Conservation (phyloP, 2,888 invertebrate genomes). For the Fabriciana adippe region DNA sequence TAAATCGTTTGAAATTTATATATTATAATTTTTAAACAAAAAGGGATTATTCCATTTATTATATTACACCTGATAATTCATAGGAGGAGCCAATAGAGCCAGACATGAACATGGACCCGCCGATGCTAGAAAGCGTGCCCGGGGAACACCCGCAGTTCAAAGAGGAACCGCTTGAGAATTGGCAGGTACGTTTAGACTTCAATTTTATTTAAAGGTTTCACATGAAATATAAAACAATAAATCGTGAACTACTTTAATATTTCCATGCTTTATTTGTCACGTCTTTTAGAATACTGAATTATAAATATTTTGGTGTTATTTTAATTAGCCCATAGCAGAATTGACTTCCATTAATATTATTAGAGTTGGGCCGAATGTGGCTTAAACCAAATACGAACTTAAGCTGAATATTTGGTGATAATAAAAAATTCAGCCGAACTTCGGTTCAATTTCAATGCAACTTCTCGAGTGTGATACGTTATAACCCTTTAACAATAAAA, state of each 20-base stretch:
- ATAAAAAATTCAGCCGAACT: too few relatives aligned
- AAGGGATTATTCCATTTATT: neutral
- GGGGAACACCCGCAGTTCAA: slow-evolving; percentile 67
- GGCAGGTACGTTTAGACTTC: slow-evolving; percentile 63
- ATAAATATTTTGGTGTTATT: too few relatives aligned
- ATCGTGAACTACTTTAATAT: neutral
- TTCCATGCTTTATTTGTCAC: too few relatives aligned
- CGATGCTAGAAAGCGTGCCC: slow-evolving; percentile 39
- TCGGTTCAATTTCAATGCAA: too few relatives aligned
- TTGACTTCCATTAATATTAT: too few relatives aligned
- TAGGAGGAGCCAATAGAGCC: slow-evolving; percentile 74
- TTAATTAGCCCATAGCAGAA: too few relatives aligned
- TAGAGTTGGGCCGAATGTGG: too few relatives aligned
- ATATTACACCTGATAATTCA: slow-evolving; percentile 10
- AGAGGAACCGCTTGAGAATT: slow-evolving; percentile 75
- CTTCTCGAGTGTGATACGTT: too few relatives aligned
- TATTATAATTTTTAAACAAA: neutral
- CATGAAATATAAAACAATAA: neutral
- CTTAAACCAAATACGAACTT: too few relatives aligned
- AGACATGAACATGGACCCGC: slow-evolving; percentile 64
- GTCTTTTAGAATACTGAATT: too few relatives aligned
- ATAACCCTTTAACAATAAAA: too few relatives aligned
- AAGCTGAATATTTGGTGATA: too few relatives aligned
- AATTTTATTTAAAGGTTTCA: neutral
- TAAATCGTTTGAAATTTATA: neutral